Conservation (phyloP, 2,113 vertebrate species). For the Rhombomys opimus region DNA sequence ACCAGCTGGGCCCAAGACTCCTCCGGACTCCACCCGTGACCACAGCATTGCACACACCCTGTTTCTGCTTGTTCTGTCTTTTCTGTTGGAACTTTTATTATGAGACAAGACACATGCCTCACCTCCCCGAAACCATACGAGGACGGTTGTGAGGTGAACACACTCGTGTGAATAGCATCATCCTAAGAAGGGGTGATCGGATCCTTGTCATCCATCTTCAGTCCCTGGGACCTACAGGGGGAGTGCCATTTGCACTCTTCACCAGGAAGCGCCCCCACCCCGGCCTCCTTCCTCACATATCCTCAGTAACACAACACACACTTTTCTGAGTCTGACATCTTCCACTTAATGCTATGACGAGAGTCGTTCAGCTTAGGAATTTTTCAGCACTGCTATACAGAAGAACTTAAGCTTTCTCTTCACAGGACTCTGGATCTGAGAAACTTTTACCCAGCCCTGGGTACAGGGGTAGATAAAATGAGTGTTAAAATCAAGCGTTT, state of each 20-base stretch:
- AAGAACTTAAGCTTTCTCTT: background rate
- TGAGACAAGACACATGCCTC: background rate
- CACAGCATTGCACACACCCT: background rate
- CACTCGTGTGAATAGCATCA: background rate
- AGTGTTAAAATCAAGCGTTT: background rate
- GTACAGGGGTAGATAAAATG: background rate
- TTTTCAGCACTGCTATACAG: background rate
- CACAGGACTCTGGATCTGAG: background rate
- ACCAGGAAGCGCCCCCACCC: background rate
- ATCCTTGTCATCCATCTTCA: background rate
- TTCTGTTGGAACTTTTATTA: background rate
- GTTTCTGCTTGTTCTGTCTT: background rate
- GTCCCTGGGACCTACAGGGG: background rate
- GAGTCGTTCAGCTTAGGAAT: background rate
- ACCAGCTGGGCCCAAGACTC: background rate
- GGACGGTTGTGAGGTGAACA: background rate
- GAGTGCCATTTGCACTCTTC: background rate
- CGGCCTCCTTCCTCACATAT: background rate
- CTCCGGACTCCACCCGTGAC: background rate
- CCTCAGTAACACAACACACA: background rate
- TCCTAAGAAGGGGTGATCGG: background rate
- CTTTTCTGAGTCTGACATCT: background rate
- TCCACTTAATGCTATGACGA: background rate
- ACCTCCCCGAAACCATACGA: background rate
- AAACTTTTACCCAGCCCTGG: background rate